phyloP scores from a whole-genome alignment of 2,113 vertebrate genomes.

The Mus musculus region GRCm39 chr8:84185001-84185500 shows the following conservation, averaged over 20 bases:
- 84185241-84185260: not conserved
- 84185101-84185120: constrained; percentile 58
- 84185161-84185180: not conserved
- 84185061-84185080: not conserved
- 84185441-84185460: not conserved
- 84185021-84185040: not conserved
- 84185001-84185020: not conserved
- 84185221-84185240: not conserved
- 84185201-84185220: not conserved
- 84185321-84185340: not conserved
- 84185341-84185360: not conserved
- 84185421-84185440: not conserved
- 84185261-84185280: not conserved
- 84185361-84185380: not conserved
- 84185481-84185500: not conserved
- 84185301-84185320: no score
- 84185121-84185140: not conserved
- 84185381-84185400: not conserved
- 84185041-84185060: not conserved
- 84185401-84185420: not conserved
- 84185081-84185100: constrained; percentile 76
- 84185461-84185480: not conserved
- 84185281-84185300: not conserved
- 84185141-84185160: not conserved
- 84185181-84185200: constrained; percentile 49